phyloP scores from a whole-genome alignment of 1,140 invertebrate genomes.

The Parasteatoda tepidariorum region DNA sequence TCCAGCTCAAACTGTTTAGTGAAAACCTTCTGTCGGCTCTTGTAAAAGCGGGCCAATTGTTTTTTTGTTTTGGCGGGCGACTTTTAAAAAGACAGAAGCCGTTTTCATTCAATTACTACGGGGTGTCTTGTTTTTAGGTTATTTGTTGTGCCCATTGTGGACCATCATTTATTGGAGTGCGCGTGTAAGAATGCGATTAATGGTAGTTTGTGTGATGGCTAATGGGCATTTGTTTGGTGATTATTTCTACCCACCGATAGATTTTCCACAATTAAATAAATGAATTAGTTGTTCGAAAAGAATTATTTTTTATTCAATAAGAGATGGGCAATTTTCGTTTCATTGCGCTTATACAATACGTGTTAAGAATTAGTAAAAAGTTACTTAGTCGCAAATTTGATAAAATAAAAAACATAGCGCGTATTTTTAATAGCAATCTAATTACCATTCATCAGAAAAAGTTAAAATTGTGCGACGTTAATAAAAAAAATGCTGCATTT shows the following conservation, averaged over 20 bases:
- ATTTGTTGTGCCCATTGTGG: neutral
- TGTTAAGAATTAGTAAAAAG: neutral
- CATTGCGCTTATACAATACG: neutral
- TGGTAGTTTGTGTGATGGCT: neutral
- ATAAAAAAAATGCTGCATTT: too few species aligned
- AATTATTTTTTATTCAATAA: neutral
- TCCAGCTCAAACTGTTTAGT: neutral
- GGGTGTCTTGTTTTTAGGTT: neutral
- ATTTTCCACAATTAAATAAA: neutral
- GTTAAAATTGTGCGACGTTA: too few species aligned
- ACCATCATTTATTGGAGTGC: conserved; percentile 1
- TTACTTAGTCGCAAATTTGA: too few species aligned
- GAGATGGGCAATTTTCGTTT: neutral
- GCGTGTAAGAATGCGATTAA: conserved; percentile 44
- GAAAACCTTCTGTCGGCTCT: conserved; percentile 20
- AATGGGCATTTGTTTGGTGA: neutral
- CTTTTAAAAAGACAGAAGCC: neutral
- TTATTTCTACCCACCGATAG: neutral
- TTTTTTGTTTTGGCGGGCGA: neutral
- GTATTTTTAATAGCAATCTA: too few species aligned
- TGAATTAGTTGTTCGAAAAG: neutral
- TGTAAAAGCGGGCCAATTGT: conserved; percentile 25
- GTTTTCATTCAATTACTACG: conserved; percentile 37
- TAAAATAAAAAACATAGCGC: too few species aligned
- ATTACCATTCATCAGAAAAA: too few species aligned